Conservation (phyloP, 1,140 invertebrate species). For the Stenopsyche tienmushanensis region DNA sequence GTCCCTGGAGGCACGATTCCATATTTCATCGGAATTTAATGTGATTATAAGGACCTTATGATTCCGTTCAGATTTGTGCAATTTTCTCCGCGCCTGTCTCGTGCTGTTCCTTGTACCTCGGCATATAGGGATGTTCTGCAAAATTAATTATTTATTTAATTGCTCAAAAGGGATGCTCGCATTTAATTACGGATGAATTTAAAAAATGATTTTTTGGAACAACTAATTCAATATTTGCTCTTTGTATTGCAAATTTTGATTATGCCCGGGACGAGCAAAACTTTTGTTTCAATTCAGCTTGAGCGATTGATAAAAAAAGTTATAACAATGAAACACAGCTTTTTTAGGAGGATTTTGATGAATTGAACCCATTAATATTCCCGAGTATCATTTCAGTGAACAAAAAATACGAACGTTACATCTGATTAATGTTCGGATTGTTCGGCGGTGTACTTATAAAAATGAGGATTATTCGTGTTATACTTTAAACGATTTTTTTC, state of each 20-base stretch:
- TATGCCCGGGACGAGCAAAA: too few species aligned
- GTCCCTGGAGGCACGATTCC: constrained; percentile 17
- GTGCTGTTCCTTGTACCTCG: not conserved
- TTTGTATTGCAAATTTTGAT: too few species aligned
- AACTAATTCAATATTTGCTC: too few species aligned
- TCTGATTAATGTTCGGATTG: not conserved
- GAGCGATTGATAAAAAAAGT: too few species aligned
- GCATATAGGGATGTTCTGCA: not conserved
- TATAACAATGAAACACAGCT: not conserved
- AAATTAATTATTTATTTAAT: not conserved
- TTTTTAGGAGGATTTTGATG: constrained; percentile 8
- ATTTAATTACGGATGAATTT: too few species aligned
- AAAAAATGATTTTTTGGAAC: too few species aligned
- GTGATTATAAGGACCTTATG: constrained; percentile 34
- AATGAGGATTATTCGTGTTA: too few species aligned
- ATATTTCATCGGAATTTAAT: constrained; percentile 30
- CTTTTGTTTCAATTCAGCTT: too few species aligned
- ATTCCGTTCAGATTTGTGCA: constrained; percentile 25
- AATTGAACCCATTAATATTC: constrained; percentile 21
- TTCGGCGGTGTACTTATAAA: not conserved
- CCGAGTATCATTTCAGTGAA: constrained; percentile 1
- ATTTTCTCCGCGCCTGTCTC: not conserved
- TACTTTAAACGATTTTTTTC: too few species aligned
- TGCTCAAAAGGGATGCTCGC: too few species aligned
- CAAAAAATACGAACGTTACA: not conserved